Evolutionary conservation across 2,113 vertebrate genomes (phyloP).

Genomic region (Phalacrocorax aristotelis): DNA sequence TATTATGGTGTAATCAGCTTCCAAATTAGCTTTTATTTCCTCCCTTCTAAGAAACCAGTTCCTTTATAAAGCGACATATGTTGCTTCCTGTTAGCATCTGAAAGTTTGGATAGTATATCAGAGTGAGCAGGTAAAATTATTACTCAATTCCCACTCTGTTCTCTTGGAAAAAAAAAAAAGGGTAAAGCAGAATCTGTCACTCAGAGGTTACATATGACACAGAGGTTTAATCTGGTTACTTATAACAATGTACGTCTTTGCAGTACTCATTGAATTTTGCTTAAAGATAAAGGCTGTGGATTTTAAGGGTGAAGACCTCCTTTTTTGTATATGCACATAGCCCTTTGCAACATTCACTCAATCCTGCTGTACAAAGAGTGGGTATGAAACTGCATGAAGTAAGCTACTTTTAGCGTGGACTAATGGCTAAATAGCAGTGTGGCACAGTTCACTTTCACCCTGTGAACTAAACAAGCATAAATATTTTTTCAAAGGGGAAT

Average conservation of each 20-base stretch:
- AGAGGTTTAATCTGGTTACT: neutral
- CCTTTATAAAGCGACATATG: neutral
- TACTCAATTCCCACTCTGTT: neutral
- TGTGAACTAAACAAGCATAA: neutral
- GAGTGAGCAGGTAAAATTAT: neutral
- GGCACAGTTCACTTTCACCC: neutral
- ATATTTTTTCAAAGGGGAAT: neutral
- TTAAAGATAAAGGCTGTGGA: neutral
- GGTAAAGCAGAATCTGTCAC: neutral
- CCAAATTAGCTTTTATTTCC: neutral
- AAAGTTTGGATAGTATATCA: neutral
- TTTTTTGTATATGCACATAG: neutral
- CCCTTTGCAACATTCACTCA: neutral
- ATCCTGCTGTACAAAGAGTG: accelerated
- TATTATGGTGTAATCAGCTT: neutral
- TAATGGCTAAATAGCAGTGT: neutral
- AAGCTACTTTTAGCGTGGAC: neutral
- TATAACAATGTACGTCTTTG: neutral
- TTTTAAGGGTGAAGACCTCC: neutral
- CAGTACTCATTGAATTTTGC: neutral
- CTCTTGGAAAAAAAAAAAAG: neutral
- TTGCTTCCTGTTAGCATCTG: neutral
- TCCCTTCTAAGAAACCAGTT: neutral
- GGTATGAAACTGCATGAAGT: neutral
- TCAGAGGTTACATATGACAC: neutral